phyloP scores from a whole-genome alignment of 2,888 invertebrate genomes.

The Saturnia pavonia region DNA sequence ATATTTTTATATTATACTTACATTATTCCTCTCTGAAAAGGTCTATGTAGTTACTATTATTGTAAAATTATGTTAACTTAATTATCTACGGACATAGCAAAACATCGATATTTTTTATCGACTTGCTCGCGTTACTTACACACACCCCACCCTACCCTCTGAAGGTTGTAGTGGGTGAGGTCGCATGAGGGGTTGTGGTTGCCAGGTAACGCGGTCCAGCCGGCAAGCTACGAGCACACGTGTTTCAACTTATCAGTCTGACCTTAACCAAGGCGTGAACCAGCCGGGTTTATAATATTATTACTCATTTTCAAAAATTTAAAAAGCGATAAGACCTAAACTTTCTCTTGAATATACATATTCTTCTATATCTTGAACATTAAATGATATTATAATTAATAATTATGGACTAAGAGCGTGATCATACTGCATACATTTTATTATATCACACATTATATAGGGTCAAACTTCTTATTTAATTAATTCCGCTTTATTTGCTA shows the following conservation, averaged over 20 bases:
- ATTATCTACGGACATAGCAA: conserved; percentile 20
- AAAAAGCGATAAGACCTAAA: no score
- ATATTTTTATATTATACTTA: no score
- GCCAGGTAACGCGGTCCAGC: conserved; percentile 50
- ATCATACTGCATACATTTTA: no score
- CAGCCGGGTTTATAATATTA: neutral
- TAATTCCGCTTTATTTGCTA: no score
- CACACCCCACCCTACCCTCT: conserved; percentile 27
- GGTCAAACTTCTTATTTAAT: no score
- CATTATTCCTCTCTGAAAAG: no score
- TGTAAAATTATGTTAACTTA: neutral
- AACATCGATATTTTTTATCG: conserved; percentile 41
- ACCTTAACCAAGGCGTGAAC: conserved; percentile 25
- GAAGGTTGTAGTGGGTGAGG: conserved; percentile 23
- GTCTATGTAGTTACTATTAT: neutral
- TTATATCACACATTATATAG: no score
- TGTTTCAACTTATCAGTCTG: conserved; percentile 27
- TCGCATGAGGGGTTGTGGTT: conserved; percentile 38
- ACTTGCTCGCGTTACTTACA: conserved; percentile 34
- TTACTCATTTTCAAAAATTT: neutral
- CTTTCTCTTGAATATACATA: no score
- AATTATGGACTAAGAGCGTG: no score
- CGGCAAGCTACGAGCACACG: conserved; percentile 41
- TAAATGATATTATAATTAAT: no score
- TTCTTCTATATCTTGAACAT: no score